Evolutionary conservation across 37 sponge, comb jelly and placozoan genomes (phyloP), one percentile per base, ranked within the genome.

Genomic region (Diacarnus erythraeanus): DNA sequence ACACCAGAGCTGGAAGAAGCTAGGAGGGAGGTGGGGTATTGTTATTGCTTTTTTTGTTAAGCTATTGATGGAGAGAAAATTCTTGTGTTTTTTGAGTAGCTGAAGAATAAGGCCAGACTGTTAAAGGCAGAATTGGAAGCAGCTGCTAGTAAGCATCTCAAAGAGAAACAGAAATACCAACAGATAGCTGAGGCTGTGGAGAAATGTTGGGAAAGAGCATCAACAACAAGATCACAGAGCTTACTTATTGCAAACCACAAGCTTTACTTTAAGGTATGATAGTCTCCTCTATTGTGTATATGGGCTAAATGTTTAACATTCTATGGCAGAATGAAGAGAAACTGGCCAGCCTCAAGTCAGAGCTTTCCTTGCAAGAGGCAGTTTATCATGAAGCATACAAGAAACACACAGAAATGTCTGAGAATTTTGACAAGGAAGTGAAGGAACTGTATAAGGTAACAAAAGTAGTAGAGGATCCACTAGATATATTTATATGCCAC

Each of bases 1-100:
- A 69, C 83, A 23, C 91, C 91, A 37, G 58, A 75, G 2, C 83
- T 91, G 56, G 91, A 91, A 27, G 87, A 83, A 15, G 64, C 64
- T 15, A 83, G 82, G 51, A 86, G 42, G 54, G 86, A 78, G 40
- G 91, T 91, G 17, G 5, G n/a, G 5, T 61, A 6, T 8, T 61
- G 64, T 61, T 23, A 61, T 61, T 6, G 9, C 30, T 20, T 6
- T 27, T 20, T 61, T 61, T 23, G 5, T 23, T 61, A 29, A 61
- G 5, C 9, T 29, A 25, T 4, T 61, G 20, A 25, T 61, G 9
- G 4, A 12, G 5, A 41, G 71, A 41, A n/a, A 71, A 41, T 2
- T 3, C 22, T 2, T 10, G 9, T 38, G 42, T 71, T 12, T 40
- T 71, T 71, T 40, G 71, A 25, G 1, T 40, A 76, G 77, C 59